Conservation (phyloP, 2,888 invertebrate species). For the Oscheius sp. region DNA sequence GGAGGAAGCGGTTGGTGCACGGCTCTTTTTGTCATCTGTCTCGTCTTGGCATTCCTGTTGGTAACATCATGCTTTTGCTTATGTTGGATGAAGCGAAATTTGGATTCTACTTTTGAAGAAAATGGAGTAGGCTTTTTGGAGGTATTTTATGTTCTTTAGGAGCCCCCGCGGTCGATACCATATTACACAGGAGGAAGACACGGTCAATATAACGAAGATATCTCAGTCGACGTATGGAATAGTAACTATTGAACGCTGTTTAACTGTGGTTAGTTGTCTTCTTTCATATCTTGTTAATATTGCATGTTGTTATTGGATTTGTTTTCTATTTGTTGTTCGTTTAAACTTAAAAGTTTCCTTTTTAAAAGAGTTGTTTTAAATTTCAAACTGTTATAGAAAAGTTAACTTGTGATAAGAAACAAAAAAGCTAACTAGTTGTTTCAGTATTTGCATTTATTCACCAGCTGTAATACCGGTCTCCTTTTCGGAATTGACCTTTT, state of each 20-base stretch:
- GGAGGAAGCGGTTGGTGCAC: background rate
- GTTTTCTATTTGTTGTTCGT: too few relatives aligned
- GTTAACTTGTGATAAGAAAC: too few relatives aligned
- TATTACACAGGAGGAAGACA: background rate
- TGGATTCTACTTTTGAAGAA: conserved; percentile 1
- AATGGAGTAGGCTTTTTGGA: background rate
- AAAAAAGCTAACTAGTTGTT: too few relatives aligned
- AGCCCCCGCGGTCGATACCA: background rate
- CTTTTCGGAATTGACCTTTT: too few relatives aligned
- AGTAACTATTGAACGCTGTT: conserved; percentile 2
- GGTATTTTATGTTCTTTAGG: background rate
- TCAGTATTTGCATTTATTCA: too few relatives aligned
- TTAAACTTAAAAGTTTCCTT: too few relatives aligned
- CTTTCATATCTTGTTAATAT: too few relatives aligned
- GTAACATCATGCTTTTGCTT: background rate
- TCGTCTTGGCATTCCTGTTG: conserved; percentile 2
- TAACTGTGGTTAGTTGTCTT: too few relatives aligned
- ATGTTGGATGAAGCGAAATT: conserved; percentile 15
- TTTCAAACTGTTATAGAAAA: too few relatives aligned
- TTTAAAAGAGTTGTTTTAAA: too few relatives aligned
- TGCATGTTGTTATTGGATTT: too few relatives aligned
- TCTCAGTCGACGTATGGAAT: conserved; percentile 7
- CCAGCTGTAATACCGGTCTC: too few relatives aligned
- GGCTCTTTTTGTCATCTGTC: background rate
- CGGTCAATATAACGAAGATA: conserved; percentile 11